Conservation (phyloP, 2,113 vertebrate species). For the Lucifuga dentata region DNA sequence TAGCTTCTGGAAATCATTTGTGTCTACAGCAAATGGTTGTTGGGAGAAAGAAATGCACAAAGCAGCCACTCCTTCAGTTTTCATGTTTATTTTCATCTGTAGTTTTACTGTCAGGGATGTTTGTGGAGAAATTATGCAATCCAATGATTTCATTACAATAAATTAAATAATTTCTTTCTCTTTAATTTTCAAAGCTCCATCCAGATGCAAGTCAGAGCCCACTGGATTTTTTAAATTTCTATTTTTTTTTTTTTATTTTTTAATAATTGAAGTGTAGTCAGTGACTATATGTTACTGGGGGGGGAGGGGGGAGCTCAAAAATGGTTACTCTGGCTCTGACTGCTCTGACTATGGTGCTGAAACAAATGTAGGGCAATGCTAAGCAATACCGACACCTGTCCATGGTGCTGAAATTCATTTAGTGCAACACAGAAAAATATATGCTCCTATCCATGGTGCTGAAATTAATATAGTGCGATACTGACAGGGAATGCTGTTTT, state of each 20-base stretch:
- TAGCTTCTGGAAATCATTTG: slow-evolving; percentile 34
- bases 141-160: slow-evolving; percentile 12
- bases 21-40: slow-evolving; percentile 13
- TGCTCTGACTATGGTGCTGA: too few relatives aligned
- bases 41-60: slow-evolving; percentile 37
- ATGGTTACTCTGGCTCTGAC: too few relatives aligned
- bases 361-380: too few relatives aligned
- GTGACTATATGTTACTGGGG: too few relatives aligned
- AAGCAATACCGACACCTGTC: too few relatives aligned
- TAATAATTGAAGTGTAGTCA: too few relatives aligned
- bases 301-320: too few relatives aligned
- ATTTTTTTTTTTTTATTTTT: too few relatives aligned
- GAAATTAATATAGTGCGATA: slow-evolving; percentile 33
- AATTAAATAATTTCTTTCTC: background rate
- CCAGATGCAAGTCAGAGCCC: slow-evolving; percentile 28
- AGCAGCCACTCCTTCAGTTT: slow-evolving; percentile 9
- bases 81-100: slow-evolving; percentile 39
- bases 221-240: slow-evolving; percentile 22
- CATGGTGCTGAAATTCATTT: slow-evolving; percentile 28
- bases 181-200: slow-evolving; percentile 21
- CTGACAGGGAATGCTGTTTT: slow-evolving; percentile 23
- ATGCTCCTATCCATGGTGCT: slow-evolving; percentile 30
- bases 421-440: background rate
- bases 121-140: slow-evolving; percentile 21
- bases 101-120: too few relatives aligned